These are phyloP conservation scores for Mobula birostris DNA, from an alignment of 2,113 vertebrate genomes.

Conservation along the genomic window DNA sequence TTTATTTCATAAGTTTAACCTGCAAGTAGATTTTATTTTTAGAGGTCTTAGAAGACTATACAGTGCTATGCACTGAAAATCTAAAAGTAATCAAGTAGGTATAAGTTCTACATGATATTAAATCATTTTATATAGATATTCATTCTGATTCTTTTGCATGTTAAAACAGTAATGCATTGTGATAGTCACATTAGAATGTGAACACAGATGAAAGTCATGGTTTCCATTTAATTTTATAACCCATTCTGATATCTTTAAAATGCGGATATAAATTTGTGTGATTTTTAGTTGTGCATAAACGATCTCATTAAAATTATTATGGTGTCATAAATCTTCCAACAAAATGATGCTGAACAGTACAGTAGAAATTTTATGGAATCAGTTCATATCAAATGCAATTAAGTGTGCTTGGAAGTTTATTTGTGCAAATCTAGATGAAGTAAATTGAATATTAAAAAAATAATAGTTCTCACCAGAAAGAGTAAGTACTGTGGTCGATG, in stretches of 20 bases:
- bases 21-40: not conserved
- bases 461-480: not conserved
- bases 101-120: not conserved
- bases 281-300: not conserved
- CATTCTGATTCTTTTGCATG: not conserved
- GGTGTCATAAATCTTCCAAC: not conserved
- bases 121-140: not conserved
- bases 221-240: slow-evolving; percentile 7
- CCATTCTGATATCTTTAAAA: not conserved
- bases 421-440: not conserved
- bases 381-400: not conserved
- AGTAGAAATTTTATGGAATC: not conserved
- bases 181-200: not conserved
- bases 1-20: not conserved
- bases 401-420: not conserved
- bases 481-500: not conserved
- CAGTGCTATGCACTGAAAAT: not conserved
- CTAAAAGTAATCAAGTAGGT: not conserved
- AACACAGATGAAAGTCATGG: not conserved
- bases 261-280: not conserved
- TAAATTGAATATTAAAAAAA: not conserved
- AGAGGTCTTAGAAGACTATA: not conserved
- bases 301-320: not conserved
- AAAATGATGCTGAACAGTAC: not conserved
- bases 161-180: not conserved